phyloP scores from a whole-genome alignment of 2,888 invertebrate species.

The Hemicrepidius hirtus region DNA sequence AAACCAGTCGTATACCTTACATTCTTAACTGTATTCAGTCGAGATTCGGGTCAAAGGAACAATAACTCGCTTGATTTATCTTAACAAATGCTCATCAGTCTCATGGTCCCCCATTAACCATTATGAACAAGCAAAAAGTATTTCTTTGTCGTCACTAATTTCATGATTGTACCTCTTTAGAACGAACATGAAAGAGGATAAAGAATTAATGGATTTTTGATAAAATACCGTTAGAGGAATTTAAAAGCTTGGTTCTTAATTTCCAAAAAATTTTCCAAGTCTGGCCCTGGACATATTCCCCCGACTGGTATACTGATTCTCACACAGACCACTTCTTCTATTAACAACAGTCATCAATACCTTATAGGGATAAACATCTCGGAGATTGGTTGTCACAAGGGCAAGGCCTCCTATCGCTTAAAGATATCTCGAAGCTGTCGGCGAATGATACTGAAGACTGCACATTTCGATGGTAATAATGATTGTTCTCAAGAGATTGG shows the following conservation, averaged over 20 bases:
- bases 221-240: no score
- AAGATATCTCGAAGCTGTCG: constrained; percentile 21
- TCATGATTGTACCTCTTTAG: no score
- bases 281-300: background rate
- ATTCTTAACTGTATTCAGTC: constrained; percentile 46
- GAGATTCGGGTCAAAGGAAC: constrained; percentile 38
- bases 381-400: constrained; percentile 9
- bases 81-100: constrained; percentile 28
- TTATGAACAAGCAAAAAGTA: constrained; percentile 14
- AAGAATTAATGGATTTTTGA: no score
- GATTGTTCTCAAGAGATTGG: constrained; percentile 7
- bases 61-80: constrained; percentile 34
- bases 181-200: no score
- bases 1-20: constrained; percentile 41
- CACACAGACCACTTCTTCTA: constrained; percentile 20
- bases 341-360: constrained; percentile 8
- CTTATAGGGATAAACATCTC: constrained; percentile 24
- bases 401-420: background rate
- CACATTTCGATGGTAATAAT: constrained; percentile 17
- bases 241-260: no score
- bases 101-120: background rate
- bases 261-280: background rate
- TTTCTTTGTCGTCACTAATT: constrained; percentile 8
- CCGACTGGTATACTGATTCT: constrained; percentile 1
- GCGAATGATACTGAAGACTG: constrained; percentile 6